Conservation (phyloP, 2,797 vertebrate genomes). For the Eidolon dupreanum region DNA sequence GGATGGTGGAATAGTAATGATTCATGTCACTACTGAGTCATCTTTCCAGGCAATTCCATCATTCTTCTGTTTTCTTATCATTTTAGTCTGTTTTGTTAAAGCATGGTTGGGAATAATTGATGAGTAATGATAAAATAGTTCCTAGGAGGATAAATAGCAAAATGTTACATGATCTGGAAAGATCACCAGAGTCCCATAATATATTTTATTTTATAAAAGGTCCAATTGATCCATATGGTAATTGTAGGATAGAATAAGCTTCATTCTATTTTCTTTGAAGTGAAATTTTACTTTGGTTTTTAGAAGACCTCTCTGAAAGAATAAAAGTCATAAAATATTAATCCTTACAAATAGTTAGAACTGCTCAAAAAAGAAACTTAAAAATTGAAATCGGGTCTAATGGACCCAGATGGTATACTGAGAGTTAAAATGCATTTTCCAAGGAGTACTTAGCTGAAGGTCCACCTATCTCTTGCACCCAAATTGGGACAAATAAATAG, state of each 20-base stretch:
- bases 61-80: background rate
- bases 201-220: background rate
- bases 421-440: constrained; percentile 19
- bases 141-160: background rate
- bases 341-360: background rate
- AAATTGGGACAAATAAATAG: background rate
- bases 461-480: background rate
- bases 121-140: background rate
- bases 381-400: background rate
- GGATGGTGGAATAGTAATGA: background rate
- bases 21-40: background rate
- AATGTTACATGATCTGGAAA: background rate
- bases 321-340: background rate
- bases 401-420: background rate
- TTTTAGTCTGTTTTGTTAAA: constrained; percentile 10
- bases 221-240: background rate
- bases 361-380: background rate
- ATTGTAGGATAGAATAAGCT: background rate
- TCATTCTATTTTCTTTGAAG: background rate
- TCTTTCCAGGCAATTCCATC: background rate
- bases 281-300: background rate
- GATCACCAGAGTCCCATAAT: background rate
- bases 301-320: background rate
- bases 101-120: background rate
- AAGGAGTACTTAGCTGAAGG: background rate